phyloP scores from a whole-genome alignment of 2,113 vertebrate genomes.

The Conger conger region DNA sequence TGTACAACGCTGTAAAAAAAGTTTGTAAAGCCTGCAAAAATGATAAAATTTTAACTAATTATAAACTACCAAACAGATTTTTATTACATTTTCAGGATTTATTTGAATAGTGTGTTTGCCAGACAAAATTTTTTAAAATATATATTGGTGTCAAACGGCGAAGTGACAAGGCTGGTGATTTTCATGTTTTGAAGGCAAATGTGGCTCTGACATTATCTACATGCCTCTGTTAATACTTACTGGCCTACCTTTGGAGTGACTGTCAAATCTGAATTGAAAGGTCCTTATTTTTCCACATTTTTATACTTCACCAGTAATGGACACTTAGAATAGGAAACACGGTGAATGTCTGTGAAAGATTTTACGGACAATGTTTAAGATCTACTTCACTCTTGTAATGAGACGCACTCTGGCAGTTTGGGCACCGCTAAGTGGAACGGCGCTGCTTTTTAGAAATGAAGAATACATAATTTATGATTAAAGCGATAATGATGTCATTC shows the following conservation, averaged over 20 bases:
- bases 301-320: neutral
- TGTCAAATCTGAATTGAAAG: neutral
- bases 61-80: no score
- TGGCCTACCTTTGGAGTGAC: neutral
- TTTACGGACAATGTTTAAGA: neutral
- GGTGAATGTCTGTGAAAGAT: neutral
- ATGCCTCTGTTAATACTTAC: neutral
- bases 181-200: neutral
- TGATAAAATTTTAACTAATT: no score
- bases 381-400: neutral
- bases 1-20: no score
- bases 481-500: neutral
- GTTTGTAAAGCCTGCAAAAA: no score
- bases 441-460: conserved; percentile 3
- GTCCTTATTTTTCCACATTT: neutral
- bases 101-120: no score
- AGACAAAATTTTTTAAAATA: no score
- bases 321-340: neutral
- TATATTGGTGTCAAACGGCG: no score
- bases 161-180: no score
- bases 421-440: neutral
- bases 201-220: neutral
- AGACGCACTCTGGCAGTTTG: neutral
- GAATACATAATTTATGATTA: conserved; percentile 1
- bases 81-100: no score